Evolutionary conservation across 2,113 vertebrate species (phyloP), one percentile per base, ranked within the genome.

Genomic region (Eudyptes chrysolophus): DNA sequence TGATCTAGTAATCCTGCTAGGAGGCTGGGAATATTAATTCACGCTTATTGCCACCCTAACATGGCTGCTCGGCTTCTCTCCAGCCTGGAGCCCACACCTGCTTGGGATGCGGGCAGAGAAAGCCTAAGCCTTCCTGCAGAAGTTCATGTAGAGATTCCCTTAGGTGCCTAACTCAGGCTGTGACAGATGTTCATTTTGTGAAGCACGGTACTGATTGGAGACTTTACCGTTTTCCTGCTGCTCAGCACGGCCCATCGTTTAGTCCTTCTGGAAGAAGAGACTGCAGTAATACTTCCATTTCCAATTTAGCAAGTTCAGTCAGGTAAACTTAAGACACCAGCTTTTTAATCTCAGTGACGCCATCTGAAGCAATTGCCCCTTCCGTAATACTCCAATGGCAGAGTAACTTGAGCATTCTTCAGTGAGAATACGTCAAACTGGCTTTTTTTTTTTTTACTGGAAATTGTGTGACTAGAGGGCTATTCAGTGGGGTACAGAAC

Each of bases 141-240:
- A 70, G 51, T 24, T 9, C 32, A 5, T 1, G 13, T 1, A 78
- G 77, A 42, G 24, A 25, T 61, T 42, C 82, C 66, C 32, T 48
- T 12, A 11, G 13, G 30, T 42, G n/a, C 64, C 51, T 16, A 9
- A 36, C 68, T 57, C 0, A 0, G 66, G 19, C 71, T 6, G 0
- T 8, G 6, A 29, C 64, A 71, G 77, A 26, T 16, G 14, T n/a
- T 54, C 36, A 15, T 42, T 87, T 58, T 44, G 38, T 68, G 20
- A 51, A 62, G 38, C 0, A 0, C 8, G 24, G 51, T 13, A 29
- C 71, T 8, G 16, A 34, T 1, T 42, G 46, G 25, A 62, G 60
- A 54, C 11, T 6, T 54, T 5, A 22, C 16, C 3, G 1, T n/a
- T 66, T 84, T 62, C 51, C 83, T 86, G 42, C 79, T 84, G 54